Conservation (phyloP, 1,140 invertebrate genomes). For the Danaus plexippus region DNA sequence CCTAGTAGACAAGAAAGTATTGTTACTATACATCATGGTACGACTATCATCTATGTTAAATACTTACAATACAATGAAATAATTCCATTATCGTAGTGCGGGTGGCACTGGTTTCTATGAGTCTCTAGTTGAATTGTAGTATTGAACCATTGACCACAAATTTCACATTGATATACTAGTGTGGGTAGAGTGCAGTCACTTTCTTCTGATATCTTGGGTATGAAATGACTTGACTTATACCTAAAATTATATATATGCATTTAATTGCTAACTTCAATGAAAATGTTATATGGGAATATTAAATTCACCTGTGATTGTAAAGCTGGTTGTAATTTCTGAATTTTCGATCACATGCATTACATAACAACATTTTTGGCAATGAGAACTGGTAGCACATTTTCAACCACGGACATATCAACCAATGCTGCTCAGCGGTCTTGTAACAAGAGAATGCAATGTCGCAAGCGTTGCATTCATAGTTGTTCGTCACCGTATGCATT, state of each 20-base stretch:
- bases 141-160: slow-evolving; percentile 47
- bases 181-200: slow-evolving; percentile 23
- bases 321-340: slow-evolving; percentile 63
- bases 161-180: slow-evolving; percentile 56
- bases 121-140: slow-evolving; percentile 32
- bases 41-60: too few relatives aligned
- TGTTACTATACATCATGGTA: too few relatives aligned
- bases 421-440: slow-evolving; percentile 56
- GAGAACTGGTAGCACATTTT: slow-evolving; percentile 53
- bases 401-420: slow-evolving; percentile 52
- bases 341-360: slow-evolving; percentile 64
- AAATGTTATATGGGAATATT: neutral
- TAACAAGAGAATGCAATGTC: slow-evolving; percentile 49
- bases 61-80: slow-evolving; percentile 3
- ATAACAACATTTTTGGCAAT: slow-evolving; percentile 55
- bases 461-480: slow-evolving; percentile 62
- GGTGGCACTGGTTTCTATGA: slow-evolving; percentile 48
- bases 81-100: slow-evolving; percentile 19
- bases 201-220: slow-evolving; percentile 39
- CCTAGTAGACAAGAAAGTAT: too few relatives aligned
- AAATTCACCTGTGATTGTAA: slow-evolving; percentile 58
- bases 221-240: slow-evolving; percentile 57
- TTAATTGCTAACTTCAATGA: slow-evolving; percentile 5
- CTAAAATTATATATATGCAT: slow-evolving; percentile 24
- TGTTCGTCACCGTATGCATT: slow-evolving; percentile 44